These are phyloP conservation scores for Drosophila emarginata DNA, from an alignment of 2,888 invertebrate species.

Conservation along the genomic window DNA sequence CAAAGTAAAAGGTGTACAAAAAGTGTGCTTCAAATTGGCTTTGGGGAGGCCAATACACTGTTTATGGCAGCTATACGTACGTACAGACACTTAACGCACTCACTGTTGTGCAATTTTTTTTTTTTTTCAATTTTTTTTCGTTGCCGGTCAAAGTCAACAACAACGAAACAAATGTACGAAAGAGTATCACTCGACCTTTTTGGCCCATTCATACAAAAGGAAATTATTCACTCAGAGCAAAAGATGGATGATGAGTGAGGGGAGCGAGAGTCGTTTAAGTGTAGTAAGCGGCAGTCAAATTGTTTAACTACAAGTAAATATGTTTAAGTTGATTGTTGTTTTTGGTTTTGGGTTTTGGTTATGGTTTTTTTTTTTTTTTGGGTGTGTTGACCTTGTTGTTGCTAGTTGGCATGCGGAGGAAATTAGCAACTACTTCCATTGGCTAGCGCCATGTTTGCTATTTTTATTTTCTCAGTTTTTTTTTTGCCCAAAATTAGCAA, in stretches of 20 bases:
- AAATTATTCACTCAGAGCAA: constrained; percentile 61
- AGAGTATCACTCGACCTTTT: constrained; percentile 75
- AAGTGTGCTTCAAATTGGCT: constrained; percentile 75
- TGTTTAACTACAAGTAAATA: constrained; percentile 41
- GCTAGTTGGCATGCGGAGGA: constrained; percentile 58
- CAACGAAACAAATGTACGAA: constrained; percentile 52
- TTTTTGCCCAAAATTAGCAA: constrained; percentile 60
- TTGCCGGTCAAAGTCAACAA: constrained; percentile 73
- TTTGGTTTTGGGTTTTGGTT: constrained; percentile 9
- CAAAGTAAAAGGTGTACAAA: constrained; percentile 72
- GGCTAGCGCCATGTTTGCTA: constrained; percentile 38
- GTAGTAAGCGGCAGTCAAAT: constrained; percentile 16
- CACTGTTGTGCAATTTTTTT: constrained; percentile 57
- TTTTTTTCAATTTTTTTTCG: background rate
- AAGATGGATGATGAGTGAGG: background rate
- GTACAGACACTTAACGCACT: constrained; percentile 18
- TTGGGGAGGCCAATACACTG: constrained; percentile 71
- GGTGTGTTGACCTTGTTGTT: constrained; percentile 70
- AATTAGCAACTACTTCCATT: constrained; percentile 67
- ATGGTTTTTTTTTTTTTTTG: constrained; percentile 41
- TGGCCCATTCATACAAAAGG: constrained; percentile 48
- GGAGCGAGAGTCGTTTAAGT: background rate
- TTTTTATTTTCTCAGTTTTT: constrained; percentile 10
- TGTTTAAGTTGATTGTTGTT: constrained; percentile 5
- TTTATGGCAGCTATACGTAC: constrained; percentile 59